Conservation (phyloP, 2,888 invertebrate genomes). For the Osmoderma eremita region DNA sequence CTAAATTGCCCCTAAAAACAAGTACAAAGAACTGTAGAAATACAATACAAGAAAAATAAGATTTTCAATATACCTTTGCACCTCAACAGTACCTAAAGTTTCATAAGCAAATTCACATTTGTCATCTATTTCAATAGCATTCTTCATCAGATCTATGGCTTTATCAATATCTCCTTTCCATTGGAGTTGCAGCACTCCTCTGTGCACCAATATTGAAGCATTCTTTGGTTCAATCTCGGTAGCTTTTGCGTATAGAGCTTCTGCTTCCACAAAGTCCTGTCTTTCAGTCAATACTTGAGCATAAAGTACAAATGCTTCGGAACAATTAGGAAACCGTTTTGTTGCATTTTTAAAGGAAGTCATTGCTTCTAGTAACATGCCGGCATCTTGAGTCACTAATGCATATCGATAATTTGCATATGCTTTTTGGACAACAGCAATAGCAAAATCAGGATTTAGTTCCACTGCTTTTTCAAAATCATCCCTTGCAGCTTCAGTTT, state of each 20-base stretch:
- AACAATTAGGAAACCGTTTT: conserved; percentile 82
- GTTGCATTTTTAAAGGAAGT: conserved; percentile 79
- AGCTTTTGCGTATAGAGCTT: conserved; percentile 83
- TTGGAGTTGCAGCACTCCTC: conserved; percentile 83
- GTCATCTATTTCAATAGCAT: conserved; percentile 87
- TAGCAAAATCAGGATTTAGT: conserved; percentile 84
- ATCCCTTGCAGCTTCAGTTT: conserved; percentile 79
- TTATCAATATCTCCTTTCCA: conserved; percentile 85
- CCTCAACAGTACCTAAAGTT: conserved; percentile 93
- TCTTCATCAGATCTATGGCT: conserved; percentile 80
- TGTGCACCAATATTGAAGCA: conserved; percentile 87
- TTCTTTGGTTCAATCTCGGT: conserved; percentile 84
- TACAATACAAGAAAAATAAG: conserved; percentile 14
- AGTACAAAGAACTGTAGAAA: not conserved
- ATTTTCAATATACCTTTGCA: conserved; percentile 75
- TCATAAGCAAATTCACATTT: conserved; percentile 96
- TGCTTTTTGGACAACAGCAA: conserved; percentile 90
- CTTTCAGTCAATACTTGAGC: conserved; percentile 91
- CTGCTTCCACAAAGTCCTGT: conserved; percentile 84
- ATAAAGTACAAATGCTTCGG: conserved; percentile 88
- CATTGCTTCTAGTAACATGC: conserved; percentile 73
- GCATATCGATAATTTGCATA: conserved; percentile 81
- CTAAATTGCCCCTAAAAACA: conserved; percentile 79
- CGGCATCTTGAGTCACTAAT: conserved; percentile 61
- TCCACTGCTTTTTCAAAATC: conserved; percentile 87